Conservation (phyloP, 2,888 invertebrate species). For the Melanophora roralis region DNA sequence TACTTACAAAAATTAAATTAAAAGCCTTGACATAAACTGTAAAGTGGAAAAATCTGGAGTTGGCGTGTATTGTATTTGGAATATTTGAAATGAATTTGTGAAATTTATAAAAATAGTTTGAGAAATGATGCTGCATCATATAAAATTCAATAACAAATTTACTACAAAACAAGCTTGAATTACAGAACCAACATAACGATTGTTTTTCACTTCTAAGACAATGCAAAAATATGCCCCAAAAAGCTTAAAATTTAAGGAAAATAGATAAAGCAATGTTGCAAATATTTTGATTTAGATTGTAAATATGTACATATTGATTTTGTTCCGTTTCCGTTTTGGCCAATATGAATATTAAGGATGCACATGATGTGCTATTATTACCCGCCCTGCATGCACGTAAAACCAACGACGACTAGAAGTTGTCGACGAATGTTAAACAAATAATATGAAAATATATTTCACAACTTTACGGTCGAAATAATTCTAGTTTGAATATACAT, state of each 20-base stretch:
- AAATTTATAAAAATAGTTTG: no score
- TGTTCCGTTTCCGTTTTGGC: slow-evolving; percentile 28
- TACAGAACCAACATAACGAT: no score
- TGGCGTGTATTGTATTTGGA: no score
- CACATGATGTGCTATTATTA: not conserved
- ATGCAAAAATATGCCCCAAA: no score
- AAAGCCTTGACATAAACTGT: no score
- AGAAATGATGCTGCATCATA: no score
- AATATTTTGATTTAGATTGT: slow-evolving; percentile 21
- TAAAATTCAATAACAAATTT: no score
- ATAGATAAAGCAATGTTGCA: slow-evolving; percentile 20
- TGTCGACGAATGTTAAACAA: slow-evolving; percentile 50
- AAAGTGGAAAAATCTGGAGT: no score
- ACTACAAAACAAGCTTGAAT: no score
- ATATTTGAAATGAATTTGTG: no score
- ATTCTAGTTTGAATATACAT: slow-evolving; percentile 4
- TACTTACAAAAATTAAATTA: no score
- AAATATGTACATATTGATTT: slow-evolving; percentile 36
- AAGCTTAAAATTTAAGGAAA: not conserved
- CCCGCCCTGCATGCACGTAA: not conserved
- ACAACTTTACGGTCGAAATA: slow-evolving; percentile 48
- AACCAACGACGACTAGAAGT: slow-evolving; percentile 6
- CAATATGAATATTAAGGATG: not conserved
- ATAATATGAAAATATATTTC: slow-evolving; percentile 45
- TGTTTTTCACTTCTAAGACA: not conserved